phyloP scores from a whole-genome alignment of 2,797 vertebrate species.

The Urocyon cinereoargenteus region DNA sequence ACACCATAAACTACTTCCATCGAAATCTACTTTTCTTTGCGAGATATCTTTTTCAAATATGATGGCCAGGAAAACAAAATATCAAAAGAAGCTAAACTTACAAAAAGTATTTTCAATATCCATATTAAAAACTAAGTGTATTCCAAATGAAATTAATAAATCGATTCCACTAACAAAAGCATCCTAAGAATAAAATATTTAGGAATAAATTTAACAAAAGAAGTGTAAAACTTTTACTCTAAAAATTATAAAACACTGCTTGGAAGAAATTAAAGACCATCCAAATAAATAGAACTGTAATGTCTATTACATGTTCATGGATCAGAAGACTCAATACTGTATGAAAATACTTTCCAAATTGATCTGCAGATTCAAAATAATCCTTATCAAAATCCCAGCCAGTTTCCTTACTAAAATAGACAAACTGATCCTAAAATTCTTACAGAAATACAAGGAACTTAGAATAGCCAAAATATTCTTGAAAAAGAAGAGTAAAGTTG shows the following conservation, averaged over 20 bases:
- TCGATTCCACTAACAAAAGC: background rate
- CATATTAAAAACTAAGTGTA: background rate
- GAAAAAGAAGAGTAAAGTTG: background rate
- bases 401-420: background rate
- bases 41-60: background rate
- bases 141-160: background rate
- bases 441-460: background rate
- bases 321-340: background rate
- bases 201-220: background rate
- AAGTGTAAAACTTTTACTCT: background rate
- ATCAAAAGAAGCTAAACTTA: background rate
- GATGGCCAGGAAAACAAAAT: background rate
- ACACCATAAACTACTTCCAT: background rate
- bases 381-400: background rate
- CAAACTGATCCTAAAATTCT: slow-evolving; percentile 2
- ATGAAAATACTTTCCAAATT: background rate
- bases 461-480: background rate
- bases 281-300: background rate
- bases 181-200: background rate
- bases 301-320: background rate
- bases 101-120: background rate
- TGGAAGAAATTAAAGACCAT: background rate
- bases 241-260: background rate
- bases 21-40: background rate
- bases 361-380: background rate